These are phyloP conservation scores for Nesoenas mayeri DNA, from an alignment of 2,113 vertebrate genomes.

Conservation along the genomic window DNA sequence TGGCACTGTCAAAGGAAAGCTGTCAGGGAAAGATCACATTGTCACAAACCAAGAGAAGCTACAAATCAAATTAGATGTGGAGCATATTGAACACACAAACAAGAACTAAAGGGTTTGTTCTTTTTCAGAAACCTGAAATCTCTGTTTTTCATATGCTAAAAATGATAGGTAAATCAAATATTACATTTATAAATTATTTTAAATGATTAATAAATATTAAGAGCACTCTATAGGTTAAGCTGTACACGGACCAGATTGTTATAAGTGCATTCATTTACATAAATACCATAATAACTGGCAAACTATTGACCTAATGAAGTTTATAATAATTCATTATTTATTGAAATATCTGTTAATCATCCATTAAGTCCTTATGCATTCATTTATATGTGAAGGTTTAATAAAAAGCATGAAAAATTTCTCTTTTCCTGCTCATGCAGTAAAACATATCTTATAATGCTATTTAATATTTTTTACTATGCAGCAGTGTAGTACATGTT, in stretches of 20 bases:
- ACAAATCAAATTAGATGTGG: neutral
- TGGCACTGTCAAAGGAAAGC: neutral
- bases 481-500: neutral
- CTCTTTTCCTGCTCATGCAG: neutral
- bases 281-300: neutral
- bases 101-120: neutral
- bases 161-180: rapidly evolving
- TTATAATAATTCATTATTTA: neutral
- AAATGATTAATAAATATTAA: neutral
- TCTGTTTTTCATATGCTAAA: neutral
- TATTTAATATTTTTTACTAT: neutral
- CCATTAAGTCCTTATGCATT: neutral
- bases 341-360: neutral
- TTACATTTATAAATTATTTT: neutral
- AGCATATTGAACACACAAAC: neutral
- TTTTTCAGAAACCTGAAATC: neutral
- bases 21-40: neutral
- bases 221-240: neutral
- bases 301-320: neutral
- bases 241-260: neutral
- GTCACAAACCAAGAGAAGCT: neutral
- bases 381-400: neutral
- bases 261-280: neutral
- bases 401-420: neutral
- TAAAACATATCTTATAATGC: neutral